Conservation (phyloP, 2,113 vertebrate genomes). For the Columba livia region DNA sequence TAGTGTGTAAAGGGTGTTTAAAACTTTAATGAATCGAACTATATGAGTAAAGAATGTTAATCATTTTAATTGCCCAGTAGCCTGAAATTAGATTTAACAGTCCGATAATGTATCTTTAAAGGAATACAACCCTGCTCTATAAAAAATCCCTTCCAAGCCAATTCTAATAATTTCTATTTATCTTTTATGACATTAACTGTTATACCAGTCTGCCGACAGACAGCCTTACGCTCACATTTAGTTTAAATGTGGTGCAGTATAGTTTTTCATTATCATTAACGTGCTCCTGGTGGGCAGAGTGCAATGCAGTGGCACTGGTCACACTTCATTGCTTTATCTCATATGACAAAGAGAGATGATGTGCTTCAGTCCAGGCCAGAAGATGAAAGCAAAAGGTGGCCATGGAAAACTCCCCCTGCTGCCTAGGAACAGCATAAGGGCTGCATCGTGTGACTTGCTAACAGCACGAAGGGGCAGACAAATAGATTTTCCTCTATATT, state of each 20-base stretch:
- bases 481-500: constrained; percentile 93
- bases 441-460: constrained; percentile 73
- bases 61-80: constrained; percentile 79
- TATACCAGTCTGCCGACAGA: constrained; percentile 70
- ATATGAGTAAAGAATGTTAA: constrained; percentile 75
- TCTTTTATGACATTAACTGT: constrained; percentile 78
- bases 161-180: constrained; percentile 80
- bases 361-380: constrained; percentile 66
- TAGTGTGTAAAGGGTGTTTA: constrained; percentile 65
- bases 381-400: constrained; percentile 73
- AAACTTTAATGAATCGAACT: constrained; percentile 75
- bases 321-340: constrained; percentile 84
- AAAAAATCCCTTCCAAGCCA: constrained; percentile 74
- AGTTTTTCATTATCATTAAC: constrained; percentile 80
- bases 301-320: constrained; percentile 79
- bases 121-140: constrained; percentile 72
- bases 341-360: constrained; percentile 85
- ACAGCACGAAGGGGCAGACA: constrained; percentile 80
- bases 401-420: constrained; percentile 73
- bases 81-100: constrained; percentile 77
- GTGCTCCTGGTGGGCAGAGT: constrained; percentile 78
- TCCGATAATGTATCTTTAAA: constrained; percentile 77
- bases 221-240: constrained; percentile 73
- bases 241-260: constrained; percentile 57
- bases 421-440: constrained; percentile 70